Evolutionary conservation across 2,797 vertebrate species (phyloP), one percentile per base, ranked within the genome.

Genomic region (Falco peregrinus): DNA sequence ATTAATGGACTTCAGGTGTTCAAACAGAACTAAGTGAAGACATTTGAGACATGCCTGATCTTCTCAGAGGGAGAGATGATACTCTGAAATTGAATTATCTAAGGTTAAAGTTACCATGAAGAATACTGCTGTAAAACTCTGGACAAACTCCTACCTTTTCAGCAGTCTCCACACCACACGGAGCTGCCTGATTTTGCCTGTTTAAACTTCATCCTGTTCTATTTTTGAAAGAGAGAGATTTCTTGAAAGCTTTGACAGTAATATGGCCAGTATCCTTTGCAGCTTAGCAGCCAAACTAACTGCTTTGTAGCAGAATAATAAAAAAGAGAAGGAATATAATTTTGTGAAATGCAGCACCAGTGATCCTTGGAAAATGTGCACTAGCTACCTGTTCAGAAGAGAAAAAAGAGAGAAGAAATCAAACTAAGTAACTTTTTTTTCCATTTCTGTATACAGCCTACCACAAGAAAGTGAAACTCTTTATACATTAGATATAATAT

Each of bases 1-100:
- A 92, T 94, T 94, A 90, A 86, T 82, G 78, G 50, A 53, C 41
- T 78, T 94, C 50, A 89, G 59, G 45, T 75, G 65, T 28, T 94
- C 48, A 84, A 68, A 28, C 14, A 87, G 35, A 61, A 90, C 26
- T 51, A 89, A 37, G 13, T 37, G 26, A 63, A 86, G 89, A 89
- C 17, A 71, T 51, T 8, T 81, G 69, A 93, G 50, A 39, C 81
- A 59, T 28, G 45, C 16, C 37, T 89, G 77, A 87, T 39, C 33
- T 25, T 69, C 56, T 75, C 39, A 29, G 77, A 70, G 39, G 35
- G 28, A 79, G 73, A 70, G 24, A 15, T 14, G 20, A 15, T 78
- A 9, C 6, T 71, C n/a, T 70, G 76, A 54, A 80, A 87, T 5
- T 69, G 14, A 57, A 35, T 73, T 65, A 10, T 3, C 24, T 56